Percentiles rank a stretch among this genome's conserved stretches.
Conservation (phyloP, 2,888 invertebrate genomes). For the Stenotaenia linearis region DNA sequence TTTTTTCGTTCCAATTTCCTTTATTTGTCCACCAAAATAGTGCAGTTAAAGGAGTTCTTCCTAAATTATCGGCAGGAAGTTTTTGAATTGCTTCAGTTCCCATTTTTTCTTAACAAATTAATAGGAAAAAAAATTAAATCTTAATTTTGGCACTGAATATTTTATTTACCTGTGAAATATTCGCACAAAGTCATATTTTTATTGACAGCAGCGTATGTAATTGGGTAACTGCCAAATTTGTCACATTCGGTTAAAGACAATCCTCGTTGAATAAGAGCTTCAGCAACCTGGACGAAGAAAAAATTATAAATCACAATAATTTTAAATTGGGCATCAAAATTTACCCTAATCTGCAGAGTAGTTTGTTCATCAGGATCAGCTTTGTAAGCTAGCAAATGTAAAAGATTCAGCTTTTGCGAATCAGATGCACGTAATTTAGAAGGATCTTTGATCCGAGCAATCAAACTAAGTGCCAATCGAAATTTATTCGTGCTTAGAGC, state of each 20-base stretch:
- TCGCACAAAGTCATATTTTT: slow-evolving; percentile 45
- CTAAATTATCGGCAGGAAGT: slow-evolving; percentile 44
- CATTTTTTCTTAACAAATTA: slow-evolving; percentile 38
- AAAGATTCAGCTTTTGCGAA: slow-evolving; percentile 45
- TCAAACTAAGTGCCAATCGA: slow-evolving; percentile 48
- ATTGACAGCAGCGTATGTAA: slow-evolving; percentile 48
- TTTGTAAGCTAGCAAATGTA: slow-evolving; percentile 47
- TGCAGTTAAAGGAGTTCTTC: slow-evolving; percentile 48
- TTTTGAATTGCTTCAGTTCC: slow-evolving; percentile 36
- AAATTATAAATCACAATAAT: not conserved
- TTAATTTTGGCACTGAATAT: not conserved
- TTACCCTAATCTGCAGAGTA: slow-evolving; percentile 39
- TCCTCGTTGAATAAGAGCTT: slow-evolving; percentile 45
- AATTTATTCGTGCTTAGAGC: slow-evolving; percentile 48
- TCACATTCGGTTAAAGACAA: slow-evolving; percentile 45
- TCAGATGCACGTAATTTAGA: slow-evolving; percentile 41
- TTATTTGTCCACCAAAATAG: slow-evolving; percentile 44
- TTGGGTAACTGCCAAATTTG: slow-evolving; percentile 46
- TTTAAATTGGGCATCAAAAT: not conserved
- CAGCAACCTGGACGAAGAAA: slow-evolving; percentile 43
- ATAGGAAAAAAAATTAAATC: slow-evolving; percentile 28
- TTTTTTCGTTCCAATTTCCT: not conserved
- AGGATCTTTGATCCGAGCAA: slow-evolving; percentile 43
- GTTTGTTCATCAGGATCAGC: slow-evolving; percentile 37
- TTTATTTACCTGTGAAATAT: slow-evolving; percentile 44